A percentile compares a stretch with the other conserved stretches of the same genome.
Conservation (phyloP, 2,113 vertebrate genomes). For the Lynx canadensis region DNA sequence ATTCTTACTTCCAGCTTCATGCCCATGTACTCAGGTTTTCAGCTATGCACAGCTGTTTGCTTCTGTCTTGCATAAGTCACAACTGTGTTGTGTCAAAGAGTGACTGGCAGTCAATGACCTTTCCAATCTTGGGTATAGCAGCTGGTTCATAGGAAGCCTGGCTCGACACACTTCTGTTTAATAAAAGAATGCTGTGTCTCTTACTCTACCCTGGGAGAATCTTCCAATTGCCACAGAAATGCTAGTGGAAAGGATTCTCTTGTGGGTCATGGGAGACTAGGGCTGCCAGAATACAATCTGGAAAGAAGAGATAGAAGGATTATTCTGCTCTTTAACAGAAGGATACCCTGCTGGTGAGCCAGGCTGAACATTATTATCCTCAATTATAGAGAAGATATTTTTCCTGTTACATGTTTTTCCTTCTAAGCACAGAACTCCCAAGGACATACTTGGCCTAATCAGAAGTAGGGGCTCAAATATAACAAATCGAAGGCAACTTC, state of each 20-base stretch:
- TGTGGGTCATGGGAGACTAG: background rate
- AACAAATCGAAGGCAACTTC: conserved; percentile 41
- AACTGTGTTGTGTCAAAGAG: conserved; percentile 43
- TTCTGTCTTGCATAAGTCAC: background rate
- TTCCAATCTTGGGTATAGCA: background rate
- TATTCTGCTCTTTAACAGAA: conserved; percentile 52
- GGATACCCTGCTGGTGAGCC: background rate
- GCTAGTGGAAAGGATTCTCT: background rate
- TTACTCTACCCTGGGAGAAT: background rate
- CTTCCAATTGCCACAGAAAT: background rate
- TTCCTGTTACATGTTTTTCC: conserved; percentile 47
- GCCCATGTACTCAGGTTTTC: background rate
- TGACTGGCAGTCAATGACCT: background rate
- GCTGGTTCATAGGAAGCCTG: background rate
- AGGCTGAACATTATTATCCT: conserved; percentile 14
- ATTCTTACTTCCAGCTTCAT: background rate
- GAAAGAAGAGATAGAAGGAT: conserved; percentile 57
- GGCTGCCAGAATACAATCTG: background rate
- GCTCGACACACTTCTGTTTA: background rate
- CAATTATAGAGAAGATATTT: conserved; percentile 43
- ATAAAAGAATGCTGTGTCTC: background rate
- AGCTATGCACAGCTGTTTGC: background rate
- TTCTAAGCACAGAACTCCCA: conserved; percentile 46
- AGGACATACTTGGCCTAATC: conserved; percentile 52
- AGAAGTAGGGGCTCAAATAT: conserved; percentile 24